Base-by-base conservation (phyloP, 2,113 vertebrate species). In the Carassius auratus region DNA sequence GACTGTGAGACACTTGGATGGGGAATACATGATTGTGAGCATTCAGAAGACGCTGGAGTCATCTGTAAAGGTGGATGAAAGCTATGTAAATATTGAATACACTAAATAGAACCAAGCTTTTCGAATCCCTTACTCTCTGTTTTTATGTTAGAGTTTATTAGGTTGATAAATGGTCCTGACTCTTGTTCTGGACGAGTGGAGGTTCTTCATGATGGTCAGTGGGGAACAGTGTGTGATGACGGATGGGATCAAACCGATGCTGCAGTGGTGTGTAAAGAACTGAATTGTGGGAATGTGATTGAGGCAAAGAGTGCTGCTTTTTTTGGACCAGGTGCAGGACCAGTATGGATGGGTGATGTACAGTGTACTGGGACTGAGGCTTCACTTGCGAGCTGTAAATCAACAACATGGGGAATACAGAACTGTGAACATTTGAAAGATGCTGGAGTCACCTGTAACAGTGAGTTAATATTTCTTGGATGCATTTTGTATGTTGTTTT, bases 101-200 rank as follows among this genome's bases (percentile, higher is more conserved):
- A 38, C 36, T 5, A 0, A 38, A 38, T 38, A 38, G 36, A 38
- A 38, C 36, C 36, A 38, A 38, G 5, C 36, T 4, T 38, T 38
- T 38, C 36, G 0, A 38, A 38, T 38, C 36, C 36, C 36, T 38
- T 38, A 38, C 36, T 38, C 4, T 36, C 36, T 38, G 36, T 38
- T 38, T 38, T 62, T 48, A 38, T 38, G 36, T 8, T 81, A 33
- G 45, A 30, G n/a, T 8, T 21, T 33, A 5, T 85, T 8, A 36
- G 85, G 79, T 3, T 86, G 57, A 26, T 81, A 17, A 52, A 75
- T 26, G 76, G 76, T 14, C 0, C 0, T 0, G 8, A 4, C 21
- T 55, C 1, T n/a, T 84, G 86, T 33, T 52, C 61, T 23, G 86
- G 82, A 14, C 38, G 86, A 48, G 73, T 87, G 48, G 86, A 87